Base-by-base conservation (phyloP, 1,140 invertebrate genomes). In the Musca vetustissima region DNA sequence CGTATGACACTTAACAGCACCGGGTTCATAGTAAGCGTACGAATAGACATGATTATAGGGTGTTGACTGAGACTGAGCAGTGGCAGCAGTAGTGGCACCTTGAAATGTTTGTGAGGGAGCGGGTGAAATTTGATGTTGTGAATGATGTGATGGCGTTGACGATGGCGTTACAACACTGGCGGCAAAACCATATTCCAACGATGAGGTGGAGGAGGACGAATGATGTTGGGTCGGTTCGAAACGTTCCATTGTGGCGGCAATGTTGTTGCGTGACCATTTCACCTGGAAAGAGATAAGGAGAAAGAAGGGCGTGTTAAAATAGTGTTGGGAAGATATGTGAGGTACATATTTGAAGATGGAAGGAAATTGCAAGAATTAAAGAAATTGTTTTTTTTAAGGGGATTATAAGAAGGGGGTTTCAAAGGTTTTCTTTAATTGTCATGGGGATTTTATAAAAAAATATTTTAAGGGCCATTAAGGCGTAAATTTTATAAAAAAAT, bases 21-120 rank as follows among this genome's bases (percentile, higher is more conserved):
- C 87, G 0, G 88, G 86, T 69, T 92, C 90, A 78, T 92, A 92
- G 77, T 92, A 92, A 14, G 91, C 91, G 80, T 92, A 93, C 14
- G 90, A 90, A 76, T 93, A 93, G 74, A 91, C 89, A 49, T 81
- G 85, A 43, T 81, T 79, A 15, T 75, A 77, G 7, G 80, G 72
- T 52, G 43, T 25, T 17, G 59, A 43, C 69, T 22, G 66, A 32
- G 32, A 25, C 17, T 28, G 43, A 25, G 79, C 74, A 1, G 74
- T 57, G 8, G 21, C 21, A 6, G 32, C 24, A 0, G 28, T 66
- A 1, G 59, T 61, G 4, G 57, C 72, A 48, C 59, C 71, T 28
- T 28, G 32, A 25, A 65, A 50, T 68, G 70, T 22, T 69, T 59
- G 48, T 48, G 48, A 53, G 52, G 65, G 70, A 13, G 71, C 69